These are phyloP conservation scores for Scaptomyza polygonia DNA, from an alignment of 2,888 invertebrate species.

Conservation along the genomic window DNA sequence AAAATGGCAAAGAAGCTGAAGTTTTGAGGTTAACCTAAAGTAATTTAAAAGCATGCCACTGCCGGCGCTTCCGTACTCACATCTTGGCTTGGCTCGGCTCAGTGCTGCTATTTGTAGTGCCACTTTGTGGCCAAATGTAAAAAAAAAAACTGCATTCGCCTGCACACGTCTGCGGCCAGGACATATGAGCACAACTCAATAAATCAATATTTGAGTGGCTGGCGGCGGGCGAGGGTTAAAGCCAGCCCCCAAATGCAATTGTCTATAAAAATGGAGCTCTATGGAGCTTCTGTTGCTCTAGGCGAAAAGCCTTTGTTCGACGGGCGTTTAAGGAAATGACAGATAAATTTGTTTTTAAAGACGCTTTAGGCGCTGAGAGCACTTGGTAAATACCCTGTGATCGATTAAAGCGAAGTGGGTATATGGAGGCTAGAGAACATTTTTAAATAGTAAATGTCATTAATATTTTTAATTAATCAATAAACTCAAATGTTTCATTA, in stretches of 20 bases:
- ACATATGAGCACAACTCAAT: slow-evolving; percentile 69
- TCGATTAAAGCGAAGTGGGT: background rate
- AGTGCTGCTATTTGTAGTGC: slow-evolving; percentile 38
- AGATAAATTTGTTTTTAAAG: slow-evolving; percentile 67
- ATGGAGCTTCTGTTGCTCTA: slow-evolving; percentile 8
- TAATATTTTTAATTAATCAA: too few relatives aligned
- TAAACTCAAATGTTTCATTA: too few relatives aligned
- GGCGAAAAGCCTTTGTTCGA: slow-evolving; percentile 26
- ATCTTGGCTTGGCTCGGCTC: slow-evolving; percentile 1
- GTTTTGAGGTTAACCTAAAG: slow-evolving; percentile 63
- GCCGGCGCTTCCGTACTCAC: slow-evolving; percentile 10
- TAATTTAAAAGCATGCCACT: slow-evolving; percentile 41
- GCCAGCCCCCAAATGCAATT: slow-evolving; percentile 65
- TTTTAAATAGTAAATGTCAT: too few relatives aligned
- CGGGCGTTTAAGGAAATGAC: slow-evolving; percentile 68
- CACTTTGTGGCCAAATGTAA: slow-evolving; percentile 34
- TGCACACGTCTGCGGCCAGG: slow-evolving; percentile 23
- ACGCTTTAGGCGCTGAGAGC: slow-evolving; percentile 39
- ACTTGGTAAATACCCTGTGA: slow-evolving; percentile 7
- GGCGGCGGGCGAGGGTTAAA: slow-evolving; percentile 10
- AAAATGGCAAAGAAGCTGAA: slow-evolving; percentile 44
- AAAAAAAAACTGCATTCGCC: slow-evolving; percentile 37
- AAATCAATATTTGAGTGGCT: slow-evolving; percentile 71
- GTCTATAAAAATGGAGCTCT: slow-evolving; percentile 44
- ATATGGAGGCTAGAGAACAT: too few relatives aligned